Evolutionary conservation across 2,797 vertebrate species (phyloP), one percentile per base, ranked within the genome.

Genomic region (Megalops cyprinoides): DNA sequence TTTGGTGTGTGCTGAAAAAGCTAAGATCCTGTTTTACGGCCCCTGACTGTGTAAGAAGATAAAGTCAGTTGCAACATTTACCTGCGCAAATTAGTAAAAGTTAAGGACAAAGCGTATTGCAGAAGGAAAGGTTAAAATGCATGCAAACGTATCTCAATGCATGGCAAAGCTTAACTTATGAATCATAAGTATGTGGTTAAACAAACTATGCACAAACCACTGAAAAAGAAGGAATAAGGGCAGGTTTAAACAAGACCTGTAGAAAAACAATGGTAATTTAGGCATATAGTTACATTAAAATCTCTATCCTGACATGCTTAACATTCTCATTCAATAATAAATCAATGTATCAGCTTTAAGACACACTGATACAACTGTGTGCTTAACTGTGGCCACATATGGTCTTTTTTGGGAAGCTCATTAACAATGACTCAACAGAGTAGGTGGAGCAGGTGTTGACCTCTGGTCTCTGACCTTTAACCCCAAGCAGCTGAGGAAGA

Each of bases 381-480:
- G 39, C 67, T 10, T 18, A 65, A 18, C 60, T 44, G 15, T 1
- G 23, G 15, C 0, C 18, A 37, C 51, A 23, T 71, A 44, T 3
- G 67, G 37, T 39, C 39, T n/a, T n/a, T 23, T 42, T 23, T n/a
- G n/a, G n/a, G n/a, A n/a, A n/a, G n/a, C n/a, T n/a, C n/a, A 23
- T 81, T 83, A 85, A 81, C 55, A 51, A 28, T 60, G 42, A 79
- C 46, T 85, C 82, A 82, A 84, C 86, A 53, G 58, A 83, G 65
- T 85, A 85, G 79, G 73, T 76, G 69, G 86, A 83, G 85, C 87
- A 90, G 90, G 90, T 92, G 90, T 74, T 90, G 90, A 91, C 86
- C 89, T 86, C 69, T 88, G 81, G 89, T 79, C 83, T 65, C n/a
- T 86, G 56, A 86, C 79, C 80, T 53, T 44, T 69, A 18, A 69